Evolutionary conservation across 2,888 invertebrate genomes (phyloP).

Genomic region (Diaperis boleti): DNA sequence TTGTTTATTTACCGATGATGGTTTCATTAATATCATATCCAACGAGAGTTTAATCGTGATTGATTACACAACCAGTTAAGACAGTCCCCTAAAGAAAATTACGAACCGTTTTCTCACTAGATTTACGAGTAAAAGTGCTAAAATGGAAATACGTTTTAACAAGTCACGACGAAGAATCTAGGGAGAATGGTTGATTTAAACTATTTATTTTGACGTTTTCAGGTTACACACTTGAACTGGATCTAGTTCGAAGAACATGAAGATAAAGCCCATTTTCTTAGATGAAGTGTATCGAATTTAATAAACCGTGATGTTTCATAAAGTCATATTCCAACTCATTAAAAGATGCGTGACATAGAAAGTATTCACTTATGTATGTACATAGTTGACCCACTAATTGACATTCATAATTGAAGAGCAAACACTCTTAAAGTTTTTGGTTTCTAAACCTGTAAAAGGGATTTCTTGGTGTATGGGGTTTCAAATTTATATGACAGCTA

Average conservation of each 20-base stretch:
- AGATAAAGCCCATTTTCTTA: conserved; percentile 31
- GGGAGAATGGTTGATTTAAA: conserved; percentile 23
- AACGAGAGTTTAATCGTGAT: conserved; percentile 27
- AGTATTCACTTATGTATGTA: conserved; percentile 32
- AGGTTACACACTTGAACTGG: conserved; percentile 34
- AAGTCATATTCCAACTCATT: conserved; percentile 19
- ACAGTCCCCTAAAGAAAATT: conserved; percentile 3
- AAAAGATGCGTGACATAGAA: conserved; percentile 27
- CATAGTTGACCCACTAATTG: conserved; percentile 32
- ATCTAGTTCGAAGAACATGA: conserved; percentile 33
- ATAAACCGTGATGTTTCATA: conserved; percentile 31
- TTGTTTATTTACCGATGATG: conserved; percentile 6
- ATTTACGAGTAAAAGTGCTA: conserved; percentile 32
- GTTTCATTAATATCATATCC: conserved; percentile 19
- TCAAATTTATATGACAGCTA: no score
- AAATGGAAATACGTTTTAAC: conserved; percentile 25
- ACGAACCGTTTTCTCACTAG: conserved; percentile 19
- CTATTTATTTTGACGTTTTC: conserved; percentile 36
- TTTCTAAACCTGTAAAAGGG: background rate
- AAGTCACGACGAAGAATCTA: conserved; percentile 26
- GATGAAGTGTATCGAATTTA: conserved; percentile 30
- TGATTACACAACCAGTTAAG: conserved; percentile 12
- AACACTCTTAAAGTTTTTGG: conserved; percentile 2
- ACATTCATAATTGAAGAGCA: conserved; percentile 21
- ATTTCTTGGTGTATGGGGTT: no score